phyloP scores from a whole-genome alignment of 2,797 vertebrate genomes.

The Schizothorax lantsangensis region DNA sequence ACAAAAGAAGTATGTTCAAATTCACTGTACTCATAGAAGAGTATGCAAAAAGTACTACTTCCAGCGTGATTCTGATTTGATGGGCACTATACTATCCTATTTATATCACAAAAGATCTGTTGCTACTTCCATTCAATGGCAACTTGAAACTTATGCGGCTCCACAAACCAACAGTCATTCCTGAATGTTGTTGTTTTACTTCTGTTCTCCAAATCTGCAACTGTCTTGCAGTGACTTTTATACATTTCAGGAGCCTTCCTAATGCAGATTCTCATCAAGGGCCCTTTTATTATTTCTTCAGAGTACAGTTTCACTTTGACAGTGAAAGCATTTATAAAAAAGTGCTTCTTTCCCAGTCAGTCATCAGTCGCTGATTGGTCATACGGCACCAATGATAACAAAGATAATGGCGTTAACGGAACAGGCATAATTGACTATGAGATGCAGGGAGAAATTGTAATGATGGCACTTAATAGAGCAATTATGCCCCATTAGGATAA shows the following conservation, averaged over 20 bases:
- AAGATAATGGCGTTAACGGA: conserved; percentile 48
- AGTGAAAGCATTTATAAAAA: conserved; percentile 3
- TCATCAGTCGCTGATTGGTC: conserved; percentile 19
- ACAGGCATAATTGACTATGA: conserved; percentile 57
- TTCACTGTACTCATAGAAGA: background rate
- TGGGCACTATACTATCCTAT: background rate
- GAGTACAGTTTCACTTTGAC: conserved; percentile 4
- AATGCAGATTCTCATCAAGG: background rate
- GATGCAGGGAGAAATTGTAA: conserved; percentile 54
- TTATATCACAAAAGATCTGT: background rate
- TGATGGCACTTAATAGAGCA: conserved; percentile 61
- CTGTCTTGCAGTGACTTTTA: background rate
- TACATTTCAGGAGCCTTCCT: background rate
- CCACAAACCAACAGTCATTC: background rate
- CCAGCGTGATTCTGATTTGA: too few relatives aligned
- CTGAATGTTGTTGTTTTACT: background rate
- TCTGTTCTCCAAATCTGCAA: background rate
- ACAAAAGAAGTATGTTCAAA: background rate
- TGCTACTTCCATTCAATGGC: background rate
- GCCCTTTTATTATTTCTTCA: background rate
- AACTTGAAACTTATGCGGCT: background rate
- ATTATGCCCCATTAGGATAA: conserved; percentile 61
- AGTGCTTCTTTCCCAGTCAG: background rate
- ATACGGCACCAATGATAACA: conserved; percentile 30
- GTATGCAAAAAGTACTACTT: background rate